Conservation (phyloP, 2,797 vertebrate genomes). For the Avahi laniger region DNA sequence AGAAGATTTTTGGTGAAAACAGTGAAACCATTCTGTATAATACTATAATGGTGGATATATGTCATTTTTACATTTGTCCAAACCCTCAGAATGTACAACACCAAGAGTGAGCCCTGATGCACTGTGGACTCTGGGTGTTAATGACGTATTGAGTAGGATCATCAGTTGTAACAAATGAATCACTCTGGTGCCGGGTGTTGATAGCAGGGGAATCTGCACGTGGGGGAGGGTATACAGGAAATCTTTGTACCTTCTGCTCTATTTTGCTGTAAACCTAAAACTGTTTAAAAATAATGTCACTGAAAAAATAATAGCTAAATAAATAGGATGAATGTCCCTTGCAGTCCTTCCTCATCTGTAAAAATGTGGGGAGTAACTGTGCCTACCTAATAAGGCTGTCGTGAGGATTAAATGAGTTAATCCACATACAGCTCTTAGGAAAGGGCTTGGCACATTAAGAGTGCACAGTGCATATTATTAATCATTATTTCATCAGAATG, state of each 20-base stretch:
- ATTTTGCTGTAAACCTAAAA: background rate
- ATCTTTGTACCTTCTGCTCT: background rate
- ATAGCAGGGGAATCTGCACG: background rate
- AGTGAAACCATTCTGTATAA: background rate
- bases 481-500: background rate
- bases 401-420: background rate
- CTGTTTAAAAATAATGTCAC: background rate
- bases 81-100: background rate
- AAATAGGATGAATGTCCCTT: background rate
- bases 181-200: background rate
- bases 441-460: background rate
- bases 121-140: background rate
- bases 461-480: background rate
- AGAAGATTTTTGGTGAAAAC: background rate
- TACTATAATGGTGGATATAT: background rate
- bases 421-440: background rate
- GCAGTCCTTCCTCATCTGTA: background rate
- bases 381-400: background rate
- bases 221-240: rapidly evolving
- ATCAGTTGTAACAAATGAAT: background rate
- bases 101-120: background rate
- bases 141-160: background rate
- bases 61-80: background rate
- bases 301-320: background rate
- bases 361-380: background rate